Evolutionary conservation across 2,113 vertebrate genomes (phyloP), one percentile per base, ranked within the genome.

Genomic region (Mormyrus iriodes): DNA sequence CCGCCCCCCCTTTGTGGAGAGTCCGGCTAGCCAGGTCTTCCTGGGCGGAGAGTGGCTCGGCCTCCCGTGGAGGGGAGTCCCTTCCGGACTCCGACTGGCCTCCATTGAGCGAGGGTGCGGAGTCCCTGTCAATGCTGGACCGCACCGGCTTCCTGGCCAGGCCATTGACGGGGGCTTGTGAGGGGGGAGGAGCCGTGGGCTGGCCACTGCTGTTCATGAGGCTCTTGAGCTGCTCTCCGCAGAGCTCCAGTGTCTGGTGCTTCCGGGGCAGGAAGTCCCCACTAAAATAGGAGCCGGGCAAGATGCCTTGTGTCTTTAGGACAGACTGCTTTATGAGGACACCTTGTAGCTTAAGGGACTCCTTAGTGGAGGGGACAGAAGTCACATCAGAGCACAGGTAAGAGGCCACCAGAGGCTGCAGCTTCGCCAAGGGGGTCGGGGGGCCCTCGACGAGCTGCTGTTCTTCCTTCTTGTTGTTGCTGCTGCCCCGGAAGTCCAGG

Each of bases 311-410:
- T 92, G 96, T 95, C 94, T 98, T 99, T 92, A 98, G 95, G 93
- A 97, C 97, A 90, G 97, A 96, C 95, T 98, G 97, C 95, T 98
- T 98, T 94, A 98, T 97, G 94, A 98, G 97, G 94, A 98, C 97
- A 90, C 97, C 97, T 96, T 98, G 97, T 92, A 99, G 96, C 94
- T 98, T 99, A 93, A 98, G 95, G 88, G 97, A 96, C 93, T 99
- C 98, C 95, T 99, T 98, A 55, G 94, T 92, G 90, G 97, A 95
- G 88, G 97, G 93, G 91, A 98, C 97, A 93, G 98, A 94, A 94
- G 97, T 97, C 95, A 98, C 97, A 98, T 99, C 97, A 85, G 98
- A 97, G 94, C 97, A 97, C 92, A 97, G 96, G 92, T 98, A 99
- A 85, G 97, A 98, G 88, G 98, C 96, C 95, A 99, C 97, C 91